Evolutionary conservation across 2,888 invertebrate genomes (phyloP), one percentile per base, ranked within the genome.

Genomic region (Teleogryllus oceanicus): DNA sequence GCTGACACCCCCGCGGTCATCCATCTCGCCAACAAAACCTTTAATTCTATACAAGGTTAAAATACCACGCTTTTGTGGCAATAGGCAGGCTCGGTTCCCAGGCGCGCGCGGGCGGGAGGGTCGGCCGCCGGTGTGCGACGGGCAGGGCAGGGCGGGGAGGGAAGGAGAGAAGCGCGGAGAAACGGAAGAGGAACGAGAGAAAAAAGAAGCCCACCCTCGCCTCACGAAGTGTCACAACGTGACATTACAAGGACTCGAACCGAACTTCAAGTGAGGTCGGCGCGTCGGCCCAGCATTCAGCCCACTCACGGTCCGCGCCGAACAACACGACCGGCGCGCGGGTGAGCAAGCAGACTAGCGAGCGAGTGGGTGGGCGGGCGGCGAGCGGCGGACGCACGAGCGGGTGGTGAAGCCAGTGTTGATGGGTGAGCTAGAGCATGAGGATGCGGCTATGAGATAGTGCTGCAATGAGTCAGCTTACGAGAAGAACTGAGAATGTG

Each of bases 21-120:
- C 62, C 62, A 62, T 62, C 62, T 62, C 62, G 62, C 62, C 62
- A 62, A 62, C 62, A 62, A 62, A 62, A 62, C 62, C 62, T 62
- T 62, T 62, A 62, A 62, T 62, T 62, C 62, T 62, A 62, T 62
- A 62, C 62, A 62, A 62, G 62, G 62, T 62, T 62, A 62, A 62
- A 62, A 62, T 62, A 62, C 16, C 62, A 62, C 62, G 62, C 62
- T 62, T 62, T 62, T 62, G 62, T 62, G 62, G 62, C 62, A n/a
- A 62, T 62, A 62, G 62, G 62, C 62, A 62, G 62, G 13, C 62
- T 18, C 62, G 16, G 62, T 62, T 62, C 62, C 62, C 62, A 18
- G 62, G 62, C 62, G n/a, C 13, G 62, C 62, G 62, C 37, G 37
- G 37, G 37, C 62, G 10, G n/a, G 13, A 10, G 62, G n/a, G 10